Conservation (phyloP, 2,113 vertebrate genomes). For the Solea solea region DNA sequence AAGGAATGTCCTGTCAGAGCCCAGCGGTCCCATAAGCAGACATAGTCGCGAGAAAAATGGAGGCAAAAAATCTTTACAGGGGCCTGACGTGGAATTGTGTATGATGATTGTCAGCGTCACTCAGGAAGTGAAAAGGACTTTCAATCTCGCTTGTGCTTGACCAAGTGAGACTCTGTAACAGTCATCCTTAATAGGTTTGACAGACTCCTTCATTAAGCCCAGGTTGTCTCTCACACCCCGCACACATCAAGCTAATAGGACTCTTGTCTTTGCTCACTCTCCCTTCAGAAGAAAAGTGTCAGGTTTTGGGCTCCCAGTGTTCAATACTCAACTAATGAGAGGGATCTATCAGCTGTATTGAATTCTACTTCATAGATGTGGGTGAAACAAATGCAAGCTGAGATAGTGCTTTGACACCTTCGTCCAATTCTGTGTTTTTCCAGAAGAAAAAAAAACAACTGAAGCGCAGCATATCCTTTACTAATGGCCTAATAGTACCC, state of each 20-base stretch:
- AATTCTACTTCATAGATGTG: slow-evolving; percentile 21
- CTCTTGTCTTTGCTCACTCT: slow-evolving; percentile 34
- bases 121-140: slow-evolving; percentile 3
- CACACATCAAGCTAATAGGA: slow-evolving; percentile 41
- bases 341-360: slow-evolving; percentile 48
- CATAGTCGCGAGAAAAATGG: no score
- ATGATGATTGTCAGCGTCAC: slow-evolving; percentile 15
- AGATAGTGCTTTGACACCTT: slow-evolving; percentile 32
- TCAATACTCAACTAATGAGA: slow-evolving; percentile 48
- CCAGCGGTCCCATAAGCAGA: slow-evolving; percentile 28
- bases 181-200: slow-evolving; percentile 32
- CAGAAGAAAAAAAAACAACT: slow-evolving; percentile 11
- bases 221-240: slow-evolving; percentile 40
- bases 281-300: slow-evolving; percentile 27
- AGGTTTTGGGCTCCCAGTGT: slow-evolving; percentile 27
- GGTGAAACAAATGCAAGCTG: slow-evolving; percentile 13
- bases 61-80: no score
- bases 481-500: slow-evolving; percentile 35
- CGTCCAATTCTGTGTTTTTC: slow-evolving; percentile 31
- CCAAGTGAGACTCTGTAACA: not conserved
- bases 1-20: slow-evolving; percentile 40
- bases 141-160: no score
- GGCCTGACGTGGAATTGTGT: not conserved
- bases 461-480: slow-evolving; percentile 38
- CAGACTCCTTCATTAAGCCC: slow-evolving; percentile 43